phyloP scores from a whole-genome alignment of 1,140 invertebrate species.

The Triops cancriformis region DNA sequence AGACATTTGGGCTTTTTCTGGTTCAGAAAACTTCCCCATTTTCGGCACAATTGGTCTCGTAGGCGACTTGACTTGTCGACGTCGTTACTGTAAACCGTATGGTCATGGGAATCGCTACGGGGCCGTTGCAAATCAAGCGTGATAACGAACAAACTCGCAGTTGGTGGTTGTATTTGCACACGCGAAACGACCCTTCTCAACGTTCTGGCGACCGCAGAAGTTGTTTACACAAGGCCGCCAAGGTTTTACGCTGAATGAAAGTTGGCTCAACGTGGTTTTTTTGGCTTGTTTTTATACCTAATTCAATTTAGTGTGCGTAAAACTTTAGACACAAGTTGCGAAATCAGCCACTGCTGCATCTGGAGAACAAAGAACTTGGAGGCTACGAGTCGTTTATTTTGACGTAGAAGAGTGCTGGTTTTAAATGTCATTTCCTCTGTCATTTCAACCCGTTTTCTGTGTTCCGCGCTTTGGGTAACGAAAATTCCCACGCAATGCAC shows the following conservation, averaged over 20 bases:
- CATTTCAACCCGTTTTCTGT: not conserved
- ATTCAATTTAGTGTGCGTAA: too few species aligned
- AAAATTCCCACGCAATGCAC: not conserved
- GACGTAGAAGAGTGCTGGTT: not conserved
- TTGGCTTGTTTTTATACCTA: too few species aligned
- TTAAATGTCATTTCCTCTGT: not conserved
- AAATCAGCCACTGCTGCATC: too few species aligned
- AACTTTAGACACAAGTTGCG: too few species aligned
- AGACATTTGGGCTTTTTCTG: too few species aligned
- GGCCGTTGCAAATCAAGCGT: not conserved
- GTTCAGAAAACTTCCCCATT: too few species aligned
- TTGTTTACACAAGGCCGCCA: not conserved
- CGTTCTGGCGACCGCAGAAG: not conserved
- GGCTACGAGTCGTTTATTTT: too few species aligned
- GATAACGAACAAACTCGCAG: not conserved
- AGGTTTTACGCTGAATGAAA: not conserved
- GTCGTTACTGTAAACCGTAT: not conserved
- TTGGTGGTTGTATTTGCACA: slow-evolving; percentile 10
- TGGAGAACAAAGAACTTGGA: too few species aligned
- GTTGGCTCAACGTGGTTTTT: too few species aligned
- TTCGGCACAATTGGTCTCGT: too few species aligned
- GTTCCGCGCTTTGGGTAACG: not conserved
- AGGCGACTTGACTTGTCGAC: not conserved
- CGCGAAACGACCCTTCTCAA: not conserved
- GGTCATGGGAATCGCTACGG: not conserved